Evolutionary conservation across 2,797 vertebrate genomes (phyloP).

Genomic region (Galago senegalensis): DNA sequence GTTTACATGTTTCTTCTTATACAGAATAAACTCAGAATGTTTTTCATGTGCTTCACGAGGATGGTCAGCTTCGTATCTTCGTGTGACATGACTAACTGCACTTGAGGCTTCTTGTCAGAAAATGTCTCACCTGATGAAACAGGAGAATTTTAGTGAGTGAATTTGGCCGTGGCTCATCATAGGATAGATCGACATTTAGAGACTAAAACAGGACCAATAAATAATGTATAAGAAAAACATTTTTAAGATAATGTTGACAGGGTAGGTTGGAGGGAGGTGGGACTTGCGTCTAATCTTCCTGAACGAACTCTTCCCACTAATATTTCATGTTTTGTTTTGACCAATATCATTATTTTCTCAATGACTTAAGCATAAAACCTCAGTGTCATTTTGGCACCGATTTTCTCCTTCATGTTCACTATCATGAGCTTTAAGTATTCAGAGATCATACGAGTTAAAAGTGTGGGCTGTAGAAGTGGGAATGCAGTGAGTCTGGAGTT

Average conservation of each 20-base stretch:
- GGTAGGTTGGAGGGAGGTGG: background rate
- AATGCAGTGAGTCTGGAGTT: background rate
- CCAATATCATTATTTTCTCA: background rate
- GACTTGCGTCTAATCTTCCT: background rate
- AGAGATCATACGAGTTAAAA: background rate
- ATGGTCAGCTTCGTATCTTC: constrained; percentile 74
- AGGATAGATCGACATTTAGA: background rate
- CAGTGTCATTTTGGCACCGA: background rate
- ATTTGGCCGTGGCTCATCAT: background rate
- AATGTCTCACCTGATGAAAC: constrained; percentile 69
- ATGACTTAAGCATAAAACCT: background rate
- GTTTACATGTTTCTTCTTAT: constrained; percentile 1
- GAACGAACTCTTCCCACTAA: background rate
- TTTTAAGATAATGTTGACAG: background rate
- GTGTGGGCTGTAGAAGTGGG: background rate
- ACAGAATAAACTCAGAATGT: constrained; percentile 74
- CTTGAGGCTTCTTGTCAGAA: constrained; percentile 70
- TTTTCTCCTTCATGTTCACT: background rate
- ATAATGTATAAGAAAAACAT: background rate
- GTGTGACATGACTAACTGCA: constrained; percentile 76
- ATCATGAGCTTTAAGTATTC: background rate
- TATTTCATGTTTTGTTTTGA: constrained; percentile 30
- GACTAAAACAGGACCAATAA: background rate
- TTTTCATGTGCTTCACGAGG: constrained; percentile 83
- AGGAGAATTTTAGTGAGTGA: constrained; percentile 26